Evolutionary conservation across 2,797 vertebrate species (phyloP).

Genomic region (Macropus fuliginosus): DNA sequence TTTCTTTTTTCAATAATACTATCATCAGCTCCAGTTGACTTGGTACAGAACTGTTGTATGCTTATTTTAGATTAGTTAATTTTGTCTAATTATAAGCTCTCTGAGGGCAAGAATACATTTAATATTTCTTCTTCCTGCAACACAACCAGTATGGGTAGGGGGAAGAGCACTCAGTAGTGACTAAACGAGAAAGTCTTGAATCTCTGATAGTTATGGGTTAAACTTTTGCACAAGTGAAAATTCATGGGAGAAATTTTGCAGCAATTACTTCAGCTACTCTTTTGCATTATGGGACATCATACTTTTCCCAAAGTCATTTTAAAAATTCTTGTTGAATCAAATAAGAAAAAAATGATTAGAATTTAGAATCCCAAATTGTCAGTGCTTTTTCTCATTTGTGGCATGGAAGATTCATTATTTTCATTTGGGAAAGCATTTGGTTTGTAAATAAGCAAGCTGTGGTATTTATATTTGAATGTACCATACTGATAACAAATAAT

Average conservation of each 20-base stretch:
- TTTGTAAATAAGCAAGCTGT: not conserved
- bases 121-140: conserved; percentile 19
- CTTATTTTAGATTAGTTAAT: conserved; percentile 4
- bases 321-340: conserved; percentile 48
- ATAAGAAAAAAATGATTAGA: conserved; percentile 54
- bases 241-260: conserved; percentile 47
- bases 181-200: not conserved
- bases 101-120: conserved; percentile 33
- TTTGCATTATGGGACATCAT: not conserved
- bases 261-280: conserved; percentile 29
- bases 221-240: not conserved
- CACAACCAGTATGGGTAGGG: not conserved
- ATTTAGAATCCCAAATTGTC: conserved; percentile 41
- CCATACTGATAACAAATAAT: conserved; percentile 5
- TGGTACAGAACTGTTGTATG: not conserved
- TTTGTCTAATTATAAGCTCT: conserved; percentile 44
- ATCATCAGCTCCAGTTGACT: not conserved
- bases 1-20: not conserved
- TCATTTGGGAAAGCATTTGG: conserved; percentile 47
- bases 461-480: conserved; percentile 46
- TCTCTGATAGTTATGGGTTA: not conserved
- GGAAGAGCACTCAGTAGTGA: not conserved
- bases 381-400: conserved; percentile 43
- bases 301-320: conserved; percentile 28
- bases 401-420: conserved; percentile 21